Percentiles rank a stretch among this genome's conserved stretches.
These are phyloP conservation scores for Calliphora vomitoria DNA, from an alignment of 2,888 invertebrate species.

Conservation along the genomic window DNA sequence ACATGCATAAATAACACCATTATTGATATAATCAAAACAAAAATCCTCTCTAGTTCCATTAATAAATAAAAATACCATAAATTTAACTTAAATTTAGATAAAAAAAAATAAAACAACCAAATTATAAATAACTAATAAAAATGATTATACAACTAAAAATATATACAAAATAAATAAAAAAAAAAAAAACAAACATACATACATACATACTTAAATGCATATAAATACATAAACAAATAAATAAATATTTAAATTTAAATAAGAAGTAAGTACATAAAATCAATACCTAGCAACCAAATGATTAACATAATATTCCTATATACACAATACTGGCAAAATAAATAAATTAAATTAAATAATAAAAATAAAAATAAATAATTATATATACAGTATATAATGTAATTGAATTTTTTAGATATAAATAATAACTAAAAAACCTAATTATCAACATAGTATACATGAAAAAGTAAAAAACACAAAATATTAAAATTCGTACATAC, in stretches of 20 bases:
- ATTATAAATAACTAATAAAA: slow-evolving; percentile 38
- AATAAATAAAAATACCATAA: slow-evolving; percentile 35
- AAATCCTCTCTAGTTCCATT: slow-evolving; percentile 60
- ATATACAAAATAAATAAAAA: slow-evolving; percentile 67
- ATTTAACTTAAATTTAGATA: slow-evolving; percentile 13
- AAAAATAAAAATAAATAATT: slow-evolving; percentile 17
- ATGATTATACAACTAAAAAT: slow-evolving; percentile 53
- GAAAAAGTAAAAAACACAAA: slow-evolving; percentile 16
- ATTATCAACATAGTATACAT: slow-evolving; percentile 49
- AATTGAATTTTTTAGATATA: slow-evolving; percentile 57
- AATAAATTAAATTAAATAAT: slow-evolving; percentile 47
- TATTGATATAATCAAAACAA: slow-evolving; percentile 61
- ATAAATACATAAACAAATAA: slow-evolving; percentile 1
- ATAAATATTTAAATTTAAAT: slow-evolving; percentile 74
- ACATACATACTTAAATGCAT: slow-evolving; percentile 40
- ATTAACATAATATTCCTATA: slow-evolving; percentile 80
- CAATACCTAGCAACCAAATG: slow-evolving; percentile 76
- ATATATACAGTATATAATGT: slow-evolving; percentile 56
- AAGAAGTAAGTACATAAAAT: slow-evolving; percentile 55
- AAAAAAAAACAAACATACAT: slow-evolving; percentile 62
- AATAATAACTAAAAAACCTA: slow-evolving; percentile 47
- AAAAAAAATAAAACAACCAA: slow-evolving; percentile 28
- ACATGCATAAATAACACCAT: slow-evolving; percentile 53
- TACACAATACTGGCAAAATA: slow-evolving; percentile 77
- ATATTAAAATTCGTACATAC: slow-evolving; percentile 18